Percentiles rank a stretch among this genome's conserved stretches.
Evolutionary conservation across 2,888 invertebrate genomes (phyloP).

Genomic region (Sinopyrophorus schimmeli): DNA sequence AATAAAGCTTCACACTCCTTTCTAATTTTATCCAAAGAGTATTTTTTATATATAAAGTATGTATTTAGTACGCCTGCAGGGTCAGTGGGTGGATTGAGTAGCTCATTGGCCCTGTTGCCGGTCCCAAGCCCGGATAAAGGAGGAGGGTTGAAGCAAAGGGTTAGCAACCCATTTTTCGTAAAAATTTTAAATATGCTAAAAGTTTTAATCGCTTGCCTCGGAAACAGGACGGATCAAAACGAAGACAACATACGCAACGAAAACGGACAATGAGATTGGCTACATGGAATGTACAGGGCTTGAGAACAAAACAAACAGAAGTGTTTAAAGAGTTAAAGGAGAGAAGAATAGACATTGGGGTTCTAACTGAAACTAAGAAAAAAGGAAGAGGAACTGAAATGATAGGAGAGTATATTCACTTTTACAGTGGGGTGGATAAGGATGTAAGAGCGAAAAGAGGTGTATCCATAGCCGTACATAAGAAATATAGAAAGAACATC

Average conservation of each 20-base stretch:
- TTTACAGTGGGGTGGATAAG: slow-evolving; percentile 29
- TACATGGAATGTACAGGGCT: slow-evolving; percentile 22
- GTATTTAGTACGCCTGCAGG: too few species aligned
- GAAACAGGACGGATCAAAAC: neutral
- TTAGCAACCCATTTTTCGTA: neutral
- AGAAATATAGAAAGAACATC: slow-evolving; percentile 16
- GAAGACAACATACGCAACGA: slow-evolving; percentile 39
- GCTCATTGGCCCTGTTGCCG: too few species aligned
- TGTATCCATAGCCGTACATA: slow-evolving; percentile 13
- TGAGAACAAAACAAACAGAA: slow-evolving; percentile 12
- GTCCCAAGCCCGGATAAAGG: too few species aligned
- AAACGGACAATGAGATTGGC: slow-evolving; percentile 35
- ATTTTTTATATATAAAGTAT: too few species aligned
- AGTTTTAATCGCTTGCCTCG: neutral
- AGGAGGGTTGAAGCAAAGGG: too few species aligned
- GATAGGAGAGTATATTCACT: slow-evolving; percentile 18
- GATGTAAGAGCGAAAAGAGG: slow-evolving; percentile 14
- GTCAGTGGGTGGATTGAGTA: too few species aligned
- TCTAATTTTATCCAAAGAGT: too few species aligned
- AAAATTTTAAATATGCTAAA: neutral
- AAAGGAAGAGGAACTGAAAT: slow-evolving; percentile 24
- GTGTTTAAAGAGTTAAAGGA: neutral
- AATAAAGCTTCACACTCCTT: too few species aligned
- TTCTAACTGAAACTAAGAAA: slow-evolving; percentile 30
- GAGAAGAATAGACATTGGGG: slow-evolving; percentile 18